Base-by-base conservation (phyloP, 2,888 invertebrate genomes). In the Prosapia bicincta region DNA sequence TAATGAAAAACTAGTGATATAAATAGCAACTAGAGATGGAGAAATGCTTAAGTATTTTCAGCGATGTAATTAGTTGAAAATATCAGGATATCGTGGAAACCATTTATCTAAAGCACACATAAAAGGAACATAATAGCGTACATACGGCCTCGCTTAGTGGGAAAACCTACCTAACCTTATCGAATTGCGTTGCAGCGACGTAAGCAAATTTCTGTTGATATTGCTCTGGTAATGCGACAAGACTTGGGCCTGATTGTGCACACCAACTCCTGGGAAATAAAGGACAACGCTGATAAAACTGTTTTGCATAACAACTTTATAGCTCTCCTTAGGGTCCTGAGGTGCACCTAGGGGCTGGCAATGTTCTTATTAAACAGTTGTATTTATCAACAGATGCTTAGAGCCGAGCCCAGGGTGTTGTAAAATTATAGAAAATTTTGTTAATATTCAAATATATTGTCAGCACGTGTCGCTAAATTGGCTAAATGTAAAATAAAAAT, bases 271-370 rank as follows among this genome's bases (percentile, higher is more conserved):
- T 20, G 54, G 54, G 54, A 54, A 54, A 54, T 54, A 54, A 54
- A 54, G 54, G n/a, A 20, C n/a, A n/a, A 54, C n/a, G 54, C 54
- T 54, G 54, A 20, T 54, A 54, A 54, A 54, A 54, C 54, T 54
- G 54, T 54, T 54, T 54, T 54, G 54, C 54, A 54, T 54, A 54
- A 54, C 54, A 54, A 54, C 54, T 54, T 54, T 54, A 54, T 54
- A 54, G 54, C 54, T 20, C 3, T 54, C 54, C 54, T 54, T 9
- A 20, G 54, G 54, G 54, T 54, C 3, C 54, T 10, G 20, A 20
- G 3, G 10, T 15, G 38, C 6, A 15, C 38, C 38, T 38, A 10
- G 38, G 54, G 54, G 54, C 54, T 20, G 20, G 54, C 54, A 20
- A 20, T 54, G 20, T n/a, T 54, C 54, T 54, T 54, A 54, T 20